Evolutionary conservation across 2,797 vertebrate genomes (phyloP).

Genomic region (Pagetopsis macropterus): DNA sequence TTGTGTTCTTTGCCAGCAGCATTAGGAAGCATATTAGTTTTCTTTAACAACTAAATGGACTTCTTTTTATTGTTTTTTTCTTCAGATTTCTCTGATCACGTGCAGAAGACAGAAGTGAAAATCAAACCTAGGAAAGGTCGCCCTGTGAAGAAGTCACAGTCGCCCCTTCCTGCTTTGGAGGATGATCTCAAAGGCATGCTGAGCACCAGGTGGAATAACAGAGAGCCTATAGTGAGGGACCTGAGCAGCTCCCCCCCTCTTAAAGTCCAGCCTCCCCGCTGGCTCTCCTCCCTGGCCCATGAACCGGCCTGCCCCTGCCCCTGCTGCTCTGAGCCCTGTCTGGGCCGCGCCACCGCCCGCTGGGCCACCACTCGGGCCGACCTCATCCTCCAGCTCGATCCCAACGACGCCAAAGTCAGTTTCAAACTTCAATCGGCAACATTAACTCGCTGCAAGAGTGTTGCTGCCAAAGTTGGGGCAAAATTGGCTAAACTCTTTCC

Average conservation of each 20-base stretch:
- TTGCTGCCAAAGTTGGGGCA: conserved; percentile 65
- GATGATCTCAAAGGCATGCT: conserved; percentile 84
- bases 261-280: conserved; percentile 73
- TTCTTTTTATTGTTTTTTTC: conserved; percentile 2
- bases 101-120: conserved; percentile 76
- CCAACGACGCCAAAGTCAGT: conserved; percentile 68
- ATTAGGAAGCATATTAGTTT: too few relatives aligned
- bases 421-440: conserved; percentile 75
- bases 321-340: conserved; percentile 86
- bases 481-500: conserved; percentile 63
- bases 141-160: conserved; percentile 53
- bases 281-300: conserved; percentile 84
- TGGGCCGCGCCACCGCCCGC: conserved; percentile 83
- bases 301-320: conserved; percentile 79
- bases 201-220: conserved; percentile 72
- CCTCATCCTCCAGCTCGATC: conserved; percentile 65
- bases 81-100: conserved; percentile 70
- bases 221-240: conserved; percentile 75
- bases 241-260: conserved; percentile 83
- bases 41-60: too few relatives aligned
- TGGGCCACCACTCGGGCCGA: conserved; percentile 86
- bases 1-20: too few relatives aligned
- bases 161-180: conserved; percentile 56
- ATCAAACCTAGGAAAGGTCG: conserved; percentile 86
- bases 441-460: conserved; percentile 77